These are phyloP conservation scores for Phrynocephalus versicolor DNA, from an alignment of 2,113 vertebrate species.

Conservation along the genomic window DNA sequence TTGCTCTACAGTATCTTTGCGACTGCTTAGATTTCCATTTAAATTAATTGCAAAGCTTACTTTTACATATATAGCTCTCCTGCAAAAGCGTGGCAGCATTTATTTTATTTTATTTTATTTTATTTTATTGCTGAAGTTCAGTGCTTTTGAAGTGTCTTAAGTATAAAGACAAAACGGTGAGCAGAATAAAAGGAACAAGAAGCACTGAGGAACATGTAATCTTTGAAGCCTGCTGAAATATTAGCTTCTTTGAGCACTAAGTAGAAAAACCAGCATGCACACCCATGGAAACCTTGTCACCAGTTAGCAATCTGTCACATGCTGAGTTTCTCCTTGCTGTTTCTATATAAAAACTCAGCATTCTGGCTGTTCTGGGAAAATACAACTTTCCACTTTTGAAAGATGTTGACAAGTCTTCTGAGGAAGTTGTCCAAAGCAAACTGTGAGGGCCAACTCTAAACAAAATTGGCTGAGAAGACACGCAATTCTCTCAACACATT, in stretches of 20 bases:
- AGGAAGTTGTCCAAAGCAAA: not conserved
- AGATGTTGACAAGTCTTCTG: not conserved
- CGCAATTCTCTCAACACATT: not conserved
- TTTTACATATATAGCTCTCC: not conserved
- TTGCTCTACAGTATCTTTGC: not conserved
- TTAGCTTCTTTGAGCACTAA: not conserved
- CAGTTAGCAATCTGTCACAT: not conserved
- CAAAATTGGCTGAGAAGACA: not conserved
- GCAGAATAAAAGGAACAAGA: not conserved
- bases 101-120: no score
- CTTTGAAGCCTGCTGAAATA: not conserved
- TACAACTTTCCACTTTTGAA: not conserved
- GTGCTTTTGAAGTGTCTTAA: not conserved
- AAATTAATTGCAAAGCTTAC: not conserved
- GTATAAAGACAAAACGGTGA: not conserved
- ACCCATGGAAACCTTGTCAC: not conserved
- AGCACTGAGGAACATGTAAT: not conserved
- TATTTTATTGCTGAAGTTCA: not conserved
- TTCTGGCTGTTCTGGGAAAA: not conserved
- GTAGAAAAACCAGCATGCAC: conserved; percentile 2
- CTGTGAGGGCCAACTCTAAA: not conserved
- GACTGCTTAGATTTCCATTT: not conserved
- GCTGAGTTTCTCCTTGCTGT: not conserved
- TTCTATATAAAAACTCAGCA: not conserved
- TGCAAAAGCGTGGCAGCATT: not conserved